Percentiles rank a stretch among this genome's conserved stretches.
Evolutionary conservation across 1,140 invertebrate species (phyloP).

Genomic region (Amphibalanus amphitrite): DNA sequence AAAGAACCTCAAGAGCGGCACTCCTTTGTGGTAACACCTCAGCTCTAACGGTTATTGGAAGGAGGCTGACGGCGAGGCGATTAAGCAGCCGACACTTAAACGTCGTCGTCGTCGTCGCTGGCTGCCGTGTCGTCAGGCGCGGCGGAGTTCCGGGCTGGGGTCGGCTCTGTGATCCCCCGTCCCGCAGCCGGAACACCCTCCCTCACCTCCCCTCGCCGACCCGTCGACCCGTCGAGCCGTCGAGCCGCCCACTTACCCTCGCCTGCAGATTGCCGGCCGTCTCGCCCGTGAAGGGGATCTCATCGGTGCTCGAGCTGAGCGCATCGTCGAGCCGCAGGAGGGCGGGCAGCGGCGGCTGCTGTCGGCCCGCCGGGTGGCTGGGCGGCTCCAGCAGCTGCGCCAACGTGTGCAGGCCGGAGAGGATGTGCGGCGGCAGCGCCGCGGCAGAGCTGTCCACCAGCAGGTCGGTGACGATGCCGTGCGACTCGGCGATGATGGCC

Average conservation of each 20-base stretch:
- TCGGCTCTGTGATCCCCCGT: slow-evolving; percentile 4
- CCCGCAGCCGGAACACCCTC: background rate
- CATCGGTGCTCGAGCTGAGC: slow-evolving; percentile 34
- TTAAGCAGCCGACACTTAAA: too few species aligned
- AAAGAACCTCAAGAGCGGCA: too few species aligned
- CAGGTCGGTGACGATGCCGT: slow-evolving; percentile 38
- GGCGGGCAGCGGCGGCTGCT: slow-evolving; percentile 23
- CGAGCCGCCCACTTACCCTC: background rate
- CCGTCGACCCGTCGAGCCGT: too few species aligned
- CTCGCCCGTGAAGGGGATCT: slow-evolving; percentile 37
- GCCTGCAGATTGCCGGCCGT: slow-evolving; percentile 22
- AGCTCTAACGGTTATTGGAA: too few species aligned
- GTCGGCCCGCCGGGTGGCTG: slow-evolving; percentile 19
- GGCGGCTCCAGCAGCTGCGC: slow-evolving; percentile 29
- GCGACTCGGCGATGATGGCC: slow-evolving; percentile 34
- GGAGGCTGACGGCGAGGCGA: too few species aligned
- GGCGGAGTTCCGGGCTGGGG: too few species aligned
- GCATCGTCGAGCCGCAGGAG: slow-evolving; percentile 28
- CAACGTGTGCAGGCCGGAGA: slow-evolving; percentile 29
- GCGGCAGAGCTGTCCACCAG: slow-evolving; percentile 29
- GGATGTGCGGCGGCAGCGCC: slow-evolving; percentile 29
- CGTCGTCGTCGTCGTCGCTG: too few species aligned
- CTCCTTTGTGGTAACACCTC: too few species aligned
- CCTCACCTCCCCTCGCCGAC: background rate
- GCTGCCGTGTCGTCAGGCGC: too few species aligned